A percentile compares a stretch with the other conserved stretches of the same genome.
phyloP scores from a whole-genome alignment of 2,113 vertebrate species.

The Neolamprologus ventralis region DNA sequence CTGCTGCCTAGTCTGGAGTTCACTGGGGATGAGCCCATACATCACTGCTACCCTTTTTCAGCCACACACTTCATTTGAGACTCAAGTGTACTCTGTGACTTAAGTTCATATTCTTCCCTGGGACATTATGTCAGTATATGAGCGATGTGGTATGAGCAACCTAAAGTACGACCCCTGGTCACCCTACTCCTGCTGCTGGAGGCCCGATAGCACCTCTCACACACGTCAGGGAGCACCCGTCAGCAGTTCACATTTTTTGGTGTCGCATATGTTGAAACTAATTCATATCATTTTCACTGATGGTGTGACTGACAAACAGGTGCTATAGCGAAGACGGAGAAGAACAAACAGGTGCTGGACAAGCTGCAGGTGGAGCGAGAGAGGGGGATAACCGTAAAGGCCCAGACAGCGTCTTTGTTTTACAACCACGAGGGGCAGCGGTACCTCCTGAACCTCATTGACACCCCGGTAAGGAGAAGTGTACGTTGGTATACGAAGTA shows the following conservation, averaged over 20 bases:
- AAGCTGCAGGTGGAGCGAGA: conserved; percentile 96
- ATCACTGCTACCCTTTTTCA: not conserved
- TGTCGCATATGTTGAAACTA: not conserved
- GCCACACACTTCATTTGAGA: not conserved
- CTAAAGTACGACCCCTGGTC: not conserved
- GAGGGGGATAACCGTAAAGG: conserved; percentile 96
- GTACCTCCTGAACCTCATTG: conserved; percentile 95
- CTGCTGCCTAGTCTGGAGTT: not conserved
- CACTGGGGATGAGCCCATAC: not conserved
- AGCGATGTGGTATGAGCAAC: not conserved
- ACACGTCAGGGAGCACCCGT: not conserved
- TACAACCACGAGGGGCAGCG: conserved; percentile 76
- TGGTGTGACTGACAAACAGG: conserved; percentile 63
- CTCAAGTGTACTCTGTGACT: not conserved
- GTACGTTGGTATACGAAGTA: not conserved
- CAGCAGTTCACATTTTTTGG: not conserved
- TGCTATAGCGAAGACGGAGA: conserved; percentile 83
- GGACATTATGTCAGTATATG: not conserved
- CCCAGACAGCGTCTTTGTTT: conserved; percentile 94
- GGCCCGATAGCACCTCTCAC: not conserved
- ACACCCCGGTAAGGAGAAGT: conserved; percentile 81
- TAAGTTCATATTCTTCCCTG: not conserved
- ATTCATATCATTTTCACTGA: not conserved
- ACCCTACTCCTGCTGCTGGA: not conserved
- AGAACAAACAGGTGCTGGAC: conserved; percentile 94